Evolutionary conservation across 2,888 invertebrate species (phyloP).

Genomic region (Mactromeris polynyma): DNA sequence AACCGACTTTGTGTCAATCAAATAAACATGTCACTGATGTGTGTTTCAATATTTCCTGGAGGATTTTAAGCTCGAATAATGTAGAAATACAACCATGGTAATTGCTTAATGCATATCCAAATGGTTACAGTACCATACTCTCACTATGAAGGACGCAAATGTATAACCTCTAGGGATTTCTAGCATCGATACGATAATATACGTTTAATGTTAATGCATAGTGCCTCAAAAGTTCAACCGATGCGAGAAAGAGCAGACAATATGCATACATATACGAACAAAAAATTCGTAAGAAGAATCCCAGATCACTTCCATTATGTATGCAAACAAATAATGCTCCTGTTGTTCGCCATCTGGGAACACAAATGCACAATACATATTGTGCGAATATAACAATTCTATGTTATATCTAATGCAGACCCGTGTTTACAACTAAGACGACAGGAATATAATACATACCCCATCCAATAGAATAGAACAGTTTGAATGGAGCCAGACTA

Average conservation of each 20-base stretch:
- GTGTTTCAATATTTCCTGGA: neutral
- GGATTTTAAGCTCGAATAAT: neutral
- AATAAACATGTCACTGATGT: neutral
- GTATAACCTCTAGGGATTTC: too few species aligned
- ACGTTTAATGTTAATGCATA: too few species aligned
- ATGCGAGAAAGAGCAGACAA: too few species aligned
- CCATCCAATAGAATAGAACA: constrained; percentile 89
- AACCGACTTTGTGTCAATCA: neutral
- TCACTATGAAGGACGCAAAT: too few species aligned
- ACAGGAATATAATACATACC: constrained; percentile 86
- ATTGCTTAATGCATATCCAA: neutral
- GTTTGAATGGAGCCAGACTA: constrained; percentile 88
- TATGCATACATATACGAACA: too few species aligned
- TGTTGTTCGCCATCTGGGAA: too few species aligned
- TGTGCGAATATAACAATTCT: neutral
- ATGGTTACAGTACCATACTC: neutral
- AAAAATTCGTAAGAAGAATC: too few species aligned
- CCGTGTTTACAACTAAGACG: neutral
- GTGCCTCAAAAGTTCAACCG: too few species aligned
- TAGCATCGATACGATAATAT: too few species aligned
- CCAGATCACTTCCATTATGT: too few species aligned
- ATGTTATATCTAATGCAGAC: neutral
- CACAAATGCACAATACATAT: too few species aligned
- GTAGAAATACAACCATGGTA: neutral
- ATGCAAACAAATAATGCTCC: too few species aligned